Base-by-base conservation (phyloP, 2,113 vertebrate genomes). In the Trogon surrucura region DNA sequence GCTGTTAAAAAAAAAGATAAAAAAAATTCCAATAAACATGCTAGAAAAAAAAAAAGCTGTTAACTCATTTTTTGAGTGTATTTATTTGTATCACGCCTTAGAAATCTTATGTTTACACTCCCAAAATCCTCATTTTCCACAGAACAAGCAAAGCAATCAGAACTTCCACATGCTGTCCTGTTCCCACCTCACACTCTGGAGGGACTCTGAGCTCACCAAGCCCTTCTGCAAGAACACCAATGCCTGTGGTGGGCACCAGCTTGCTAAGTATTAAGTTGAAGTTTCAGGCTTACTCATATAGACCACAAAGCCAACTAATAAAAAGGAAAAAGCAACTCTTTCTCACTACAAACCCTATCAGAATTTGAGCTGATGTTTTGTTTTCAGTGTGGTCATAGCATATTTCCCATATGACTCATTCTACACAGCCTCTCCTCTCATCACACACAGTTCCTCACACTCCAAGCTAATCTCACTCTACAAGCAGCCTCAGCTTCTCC, bases 331-430 rank as follows among this genome's bases (percentile, higher is more conserved):
- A 77, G 7, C 4, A 2, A 66, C 88, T 90, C 34, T 93, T 41
- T 71, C 66, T 90, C 51, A 27, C 81, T 94, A 80, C 41, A 93
- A 93, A 85, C 16, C 18, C 67, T 19, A 36, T 38, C 41, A 91
- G 85, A 80, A 80, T 71, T 8, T 51, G 41, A 88, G 47, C 54
- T 62, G 74, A 47, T 58, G 45, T 23, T 95, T 91, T 95, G 44
- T 73, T 91, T 80, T 90, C 75, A 56, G 22, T 20, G 79, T 53
- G 81, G 75, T 70, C 64, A 34, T 36, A 38, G 65, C 53, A 81
- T 90, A 71, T 88, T 96, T 95, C 88, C 60, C 75, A 66, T 14
- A 48, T 85, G 93, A 91, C 78, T 96, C 80, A 86, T 16, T 29
- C 69, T 56, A 47, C 0, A 0, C 66, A 93, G 78, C 20, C 45